These are phyloP conservation scores for Polyodon spathula DNA, from an alignment of 2,113 vertebrate genomes.

Conservation along the genomic window DNA sequence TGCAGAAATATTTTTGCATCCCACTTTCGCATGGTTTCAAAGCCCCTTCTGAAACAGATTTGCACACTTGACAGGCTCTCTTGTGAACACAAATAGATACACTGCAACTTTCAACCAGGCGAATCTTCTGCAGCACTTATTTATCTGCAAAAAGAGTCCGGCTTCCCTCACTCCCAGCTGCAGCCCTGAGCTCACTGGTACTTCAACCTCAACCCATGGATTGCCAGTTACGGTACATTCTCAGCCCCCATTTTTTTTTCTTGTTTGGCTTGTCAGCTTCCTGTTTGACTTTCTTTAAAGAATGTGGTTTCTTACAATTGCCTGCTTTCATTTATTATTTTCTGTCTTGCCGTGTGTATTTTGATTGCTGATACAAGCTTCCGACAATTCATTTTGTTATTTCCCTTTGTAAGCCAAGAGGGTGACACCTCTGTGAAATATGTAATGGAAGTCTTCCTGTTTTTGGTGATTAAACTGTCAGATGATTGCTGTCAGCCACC, in stretches of 20 bases:
- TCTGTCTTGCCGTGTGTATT: background rate
- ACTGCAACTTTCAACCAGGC: too few relatives aligned
- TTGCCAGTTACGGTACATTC: too few relatives aligned
- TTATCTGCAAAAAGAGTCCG: too few relatives aligned
- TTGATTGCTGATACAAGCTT: constrained; percentile 4
- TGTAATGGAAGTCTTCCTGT: constrained; percentile 6
- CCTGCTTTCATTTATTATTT: background rate
- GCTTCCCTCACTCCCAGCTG: too few relatives aligned
- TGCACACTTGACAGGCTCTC: too few relatives aligned
- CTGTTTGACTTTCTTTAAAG: constrained; percentile 3
- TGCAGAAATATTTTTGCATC: too few relatives aligned
- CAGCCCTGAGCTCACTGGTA: too few relatives aligned
- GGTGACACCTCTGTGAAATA: background rate
- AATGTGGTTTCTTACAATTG: constrained; percentile 5
- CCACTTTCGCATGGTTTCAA: too few relatives aligned
- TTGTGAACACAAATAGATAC: too few relatives aligned
- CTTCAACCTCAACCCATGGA: too few relatives aligned
- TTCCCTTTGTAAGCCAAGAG: background rate
- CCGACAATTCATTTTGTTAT: constrained; percentile 7
- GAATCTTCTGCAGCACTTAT: too few relatives aligned
- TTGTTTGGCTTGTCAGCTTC: constrained; percentile 1
- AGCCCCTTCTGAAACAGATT: too few relatives aligned
- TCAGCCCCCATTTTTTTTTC: background rate
- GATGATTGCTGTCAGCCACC: background rate
- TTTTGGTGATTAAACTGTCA: background rate